Percentiles rank a stretch among this genome's conserved stretches.
These are phyloP conservation scores for Coendou prehensilis DNA, from an alignment of 2,797 vertebrate species.

Conservation along the genomic window DNA sequence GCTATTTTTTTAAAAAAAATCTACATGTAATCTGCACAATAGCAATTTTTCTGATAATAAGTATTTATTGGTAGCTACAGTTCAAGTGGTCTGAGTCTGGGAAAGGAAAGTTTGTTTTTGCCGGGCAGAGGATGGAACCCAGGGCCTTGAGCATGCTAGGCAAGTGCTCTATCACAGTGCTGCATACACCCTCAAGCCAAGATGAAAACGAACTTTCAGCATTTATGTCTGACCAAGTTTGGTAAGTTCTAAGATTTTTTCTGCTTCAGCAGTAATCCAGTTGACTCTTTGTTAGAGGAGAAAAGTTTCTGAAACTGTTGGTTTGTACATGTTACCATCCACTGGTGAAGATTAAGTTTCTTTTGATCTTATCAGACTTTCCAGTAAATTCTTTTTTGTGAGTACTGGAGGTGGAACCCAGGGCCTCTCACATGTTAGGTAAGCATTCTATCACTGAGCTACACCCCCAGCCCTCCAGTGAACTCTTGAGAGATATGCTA, in stretches of 20 bases:
- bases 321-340: slow-evolving; percentile 54
- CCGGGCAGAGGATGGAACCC: not conserved
- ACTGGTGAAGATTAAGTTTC: slow-evolving; percentile 25
- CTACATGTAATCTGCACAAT: not conserved
- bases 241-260: slow-evolving; percentile 48
- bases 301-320: slow-evolving; percentile 33
- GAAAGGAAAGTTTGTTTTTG: slow-evolving; percentile 1
- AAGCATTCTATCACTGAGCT: not conserved
- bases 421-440: not conserved
- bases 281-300: slow-evolving; percentile 45
- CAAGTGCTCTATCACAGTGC: not conserved
- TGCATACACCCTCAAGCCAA: not conserved
- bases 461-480: not conserved
- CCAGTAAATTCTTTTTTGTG: not conserved
- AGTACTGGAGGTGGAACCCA: not conserved
- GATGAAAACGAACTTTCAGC: slow-evolving; percentile 18
- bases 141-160: not conserved
- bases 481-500: not conserved
- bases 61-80: slow-evolving; percentile 14
- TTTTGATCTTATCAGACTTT: slow-evolving; percentile 66
- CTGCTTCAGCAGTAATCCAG: not conserved
- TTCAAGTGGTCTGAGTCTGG: not conserved
- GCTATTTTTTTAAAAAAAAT: slow-evolving; percentile 14
- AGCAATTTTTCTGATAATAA: not conserved
- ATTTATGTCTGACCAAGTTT: slow-evolving; percentile 27